These are phyloP conservation scores for Steinernema hermaphroditum DNA, from an alignment of 2,888 invertebrate genomes.

Conservation along the genomic window DNA sequence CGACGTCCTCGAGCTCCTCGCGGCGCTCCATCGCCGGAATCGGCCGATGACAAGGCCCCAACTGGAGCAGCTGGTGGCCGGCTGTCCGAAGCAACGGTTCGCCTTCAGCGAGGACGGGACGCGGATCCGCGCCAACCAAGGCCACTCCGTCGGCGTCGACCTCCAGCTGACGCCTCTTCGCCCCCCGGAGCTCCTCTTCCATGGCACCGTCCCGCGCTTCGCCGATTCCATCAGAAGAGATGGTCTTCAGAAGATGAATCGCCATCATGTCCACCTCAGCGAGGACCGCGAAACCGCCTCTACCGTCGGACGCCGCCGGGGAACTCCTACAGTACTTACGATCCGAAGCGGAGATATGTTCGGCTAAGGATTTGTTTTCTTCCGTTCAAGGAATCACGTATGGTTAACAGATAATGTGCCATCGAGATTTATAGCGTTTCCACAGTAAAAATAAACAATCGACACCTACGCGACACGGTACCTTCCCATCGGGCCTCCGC, in stretches of 20 bases:
- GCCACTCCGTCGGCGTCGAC: conserved; percentile 23
- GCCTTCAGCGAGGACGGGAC: conserved; percentile 20
- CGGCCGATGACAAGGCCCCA: not conserved
- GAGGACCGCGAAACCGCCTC: conserved; percentile 31
- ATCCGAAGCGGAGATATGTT: conserved; percentile 24
- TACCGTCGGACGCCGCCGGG: conserved; percentile 32
- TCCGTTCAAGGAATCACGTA: conserved; percentile 30
- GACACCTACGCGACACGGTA: conserved; percentile 1
- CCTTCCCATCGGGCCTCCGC: conserved; percentile 16
- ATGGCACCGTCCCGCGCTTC: conserved; percentile 33
- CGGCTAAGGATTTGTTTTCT: conserved; percentile 16
- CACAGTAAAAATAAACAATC: not conserved
- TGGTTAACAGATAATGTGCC: conserved; percentile 35
- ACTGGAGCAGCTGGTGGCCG: not conserved
- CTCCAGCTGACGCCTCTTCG: not conserved
- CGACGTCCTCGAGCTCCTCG: conserved; percentile 3
- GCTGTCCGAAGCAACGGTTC: conserved; percentile 23
- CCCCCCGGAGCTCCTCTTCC: conserved; percentile 31
- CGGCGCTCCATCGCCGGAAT: not conserved
- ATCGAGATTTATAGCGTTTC: conserved; percentile 12
- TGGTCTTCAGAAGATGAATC: conserved; percentile 21
- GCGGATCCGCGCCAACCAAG: conserved; percentile 34
- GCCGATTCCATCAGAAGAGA: conserved; percentile 25
- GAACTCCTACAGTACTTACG: conserved; percentile 12
- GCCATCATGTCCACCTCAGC: conserved; percentile 35